These are phyloP conservation scores for Sebastes minor DNA, from an alignment of 2,797 vertebrate species.

Conservation along the genomic window DNA sequence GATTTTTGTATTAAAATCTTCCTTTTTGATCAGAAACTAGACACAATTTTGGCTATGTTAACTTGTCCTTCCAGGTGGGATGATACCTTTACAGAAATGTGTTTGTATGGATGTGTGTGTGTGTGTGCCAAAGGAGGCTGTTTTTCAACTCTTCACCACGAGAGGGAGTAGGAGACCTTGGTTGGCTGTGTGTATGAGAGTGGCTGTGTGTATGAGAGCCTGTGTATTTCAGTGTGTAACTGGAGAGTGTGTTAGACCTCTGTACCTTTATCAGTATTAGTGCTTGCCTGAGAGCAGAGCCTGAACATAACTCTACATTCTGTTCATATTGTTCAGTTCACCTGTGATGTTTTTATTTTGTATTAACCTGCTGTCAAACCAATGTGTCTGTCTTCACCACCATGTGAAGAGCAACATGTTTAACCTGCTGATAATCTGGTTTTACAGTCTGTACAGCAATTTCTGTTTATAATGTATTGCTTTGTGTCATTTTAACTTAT, in stretches of 20 bases:
- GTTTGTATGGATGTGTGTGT: background rate
- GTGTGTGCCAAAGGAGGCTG: background rate
- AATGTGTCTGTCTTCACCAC: no score
- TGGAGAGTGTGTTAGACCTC: background rate
- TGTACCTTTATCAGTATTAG: conserved; percentile 62
- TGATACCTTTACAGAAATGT: background rate
- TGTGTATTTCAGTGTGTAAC: background rate
- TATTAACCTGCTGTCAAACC: background rate
- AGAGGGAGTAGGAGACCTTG: conserved; percentile 44
- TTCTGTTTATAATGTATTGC: conserved; percentile 34
- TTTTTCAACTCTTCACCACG: conserved; percentile 20
- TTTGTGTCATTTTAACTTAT: conserved; percentile 54
- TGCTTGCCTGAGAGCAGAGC: conserved; percentile 13
- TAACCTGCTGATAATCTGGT: conserved; percentile 27
- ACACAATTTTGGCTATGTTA: background rate
- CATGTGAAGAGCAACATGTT: background rate
- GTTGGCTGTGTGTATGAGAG: background rate
- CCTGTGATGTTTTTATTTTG: background rate
- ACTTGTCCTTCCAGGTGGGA: background rate
- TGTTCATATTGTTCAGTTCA: conserved; percentile 12
- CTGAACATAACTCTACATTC: conserved; percentile 10
- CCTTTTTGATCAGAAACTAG: background rate
- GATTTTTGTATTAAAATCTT: background rate
- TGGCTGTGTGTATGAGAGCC: background rate
- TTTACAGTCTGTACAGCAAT: conserved; percentile 2